Conservation (phyloP, 2,113 vertebrate species). For the Sinocyclocheilus anshuiensis region DNA sequence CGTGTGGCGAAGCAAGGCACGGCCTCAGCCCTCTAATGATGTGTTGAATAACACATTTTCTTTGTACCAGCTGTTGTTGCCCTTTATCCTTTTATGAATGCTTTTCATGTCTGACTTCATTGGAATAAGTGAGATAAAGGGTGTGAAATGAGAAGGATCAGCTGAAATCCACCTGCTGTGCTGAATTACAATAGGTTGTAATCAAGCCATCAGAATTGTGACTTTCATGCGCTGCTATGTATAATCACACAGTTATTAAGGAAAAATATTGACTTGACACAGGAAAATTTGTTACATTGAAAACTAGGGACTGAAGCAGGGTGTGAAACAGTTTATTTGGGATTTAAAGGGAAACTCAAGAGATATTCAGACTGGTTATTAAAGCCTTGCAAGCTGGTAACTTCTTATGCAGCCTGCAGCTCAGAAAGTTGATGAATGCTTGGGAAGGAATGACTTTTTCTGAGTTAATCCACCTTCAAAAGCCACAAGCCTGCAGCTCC, state of each 20-base stretch:
- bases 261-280: not conserved
- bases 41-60: conserved; percentile 13
- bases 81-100: conserved; percentile 14
- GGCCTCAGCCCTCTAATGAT: not conserved
- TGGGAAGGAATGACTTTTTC: not conserved
- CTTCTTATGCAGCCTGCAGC: not conserved
- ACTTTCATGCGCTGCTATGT: conserved; percentile 7
- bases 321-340: not conserved
- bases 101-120: conserved; percentile 7
- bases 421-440: conserved; percentile 4
- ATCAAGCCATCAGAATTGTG: conserved; percentile 11
- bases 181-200: not conserved
- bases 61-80: conserved; percentile 20
- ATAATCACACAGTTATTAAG: not conserved
- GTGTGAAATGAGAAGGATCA: not conserved
- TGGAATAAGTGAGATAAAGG: conserved; percentile 19
- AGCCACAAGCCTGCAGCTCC: not conserved
- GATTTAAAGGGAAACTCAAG: not conserved
- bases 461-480: not conserved
- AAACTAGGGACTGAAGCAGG: not conserved
- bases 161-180: conserved; percentile 12
- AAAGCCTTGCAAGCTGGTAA: not conserved
- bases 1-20: conserved; percentile 2
- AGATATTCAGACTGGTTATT: not conserved
- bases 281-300: not conserved